These are phyloP conservation scores for Tinea pellionella DNA, from an alignment of 2,888 invertebrate genomes.

Conservation along the genomic window DNA sequence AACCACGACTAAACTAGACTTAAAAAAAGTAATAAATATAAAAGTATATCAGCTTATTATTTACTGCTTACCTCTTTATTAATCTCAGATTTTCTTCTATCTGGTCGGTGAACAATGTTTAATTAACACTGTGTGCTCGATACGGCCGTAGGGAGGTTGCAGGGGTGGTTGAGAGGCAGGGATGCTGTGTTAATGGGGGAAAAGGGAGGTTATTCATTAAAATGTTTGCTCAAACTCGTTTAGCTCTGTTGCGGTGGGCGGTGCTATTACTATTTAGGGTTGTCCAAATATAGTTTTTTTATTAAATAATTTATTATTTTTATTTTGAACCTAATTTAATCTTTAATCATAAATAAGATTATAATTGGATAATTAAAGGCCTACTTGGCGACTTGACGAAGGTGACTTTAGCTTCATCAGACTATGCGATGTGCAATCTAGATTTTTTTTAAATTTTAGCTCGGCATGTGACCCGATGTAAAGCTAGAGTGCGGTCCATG, in stretches of 20 bases:
- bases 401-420: too few species aligned
- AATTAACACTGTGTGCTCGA: constrained; percentile 63
- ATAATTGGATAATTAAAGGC: too few species aligned
- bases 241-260: constrained; percentile 60
- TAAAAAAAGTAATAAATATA: too few species aligned
- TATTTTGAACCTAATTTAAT: too few species aligned
- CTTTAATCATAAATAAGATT: too few species aligned
- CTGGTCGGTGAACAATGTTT: constrained; percentile 38
- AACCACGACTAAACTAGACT: too few species aligned
- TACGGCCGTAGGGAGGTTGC: constrained; percentile 15
- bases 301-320: not conserved
- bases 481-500: too few species aligned
- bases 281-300: constrained; percentile 19
- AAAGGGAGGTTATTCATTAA: constrained; percentile 56
- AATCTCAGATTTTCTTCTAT: constrained; percentile 7
- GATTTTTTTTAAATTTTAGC: too few species aligned
- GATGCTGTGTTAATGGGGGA: constrained; percentile 1
- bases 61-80: not conserved
- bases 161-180: not conserved
- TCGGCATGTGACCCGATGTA: too few species aligned
- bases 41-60: not conserved
- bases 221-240: constrained; percentile 69
- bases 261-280: constrained; percentile 30
- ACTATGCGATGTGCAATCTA: too few species aligned
- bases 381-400: too few species aligned